Conservation (phyloP, 2,797 vertebrate species). For the Fundulus diaphanus region DNA sequence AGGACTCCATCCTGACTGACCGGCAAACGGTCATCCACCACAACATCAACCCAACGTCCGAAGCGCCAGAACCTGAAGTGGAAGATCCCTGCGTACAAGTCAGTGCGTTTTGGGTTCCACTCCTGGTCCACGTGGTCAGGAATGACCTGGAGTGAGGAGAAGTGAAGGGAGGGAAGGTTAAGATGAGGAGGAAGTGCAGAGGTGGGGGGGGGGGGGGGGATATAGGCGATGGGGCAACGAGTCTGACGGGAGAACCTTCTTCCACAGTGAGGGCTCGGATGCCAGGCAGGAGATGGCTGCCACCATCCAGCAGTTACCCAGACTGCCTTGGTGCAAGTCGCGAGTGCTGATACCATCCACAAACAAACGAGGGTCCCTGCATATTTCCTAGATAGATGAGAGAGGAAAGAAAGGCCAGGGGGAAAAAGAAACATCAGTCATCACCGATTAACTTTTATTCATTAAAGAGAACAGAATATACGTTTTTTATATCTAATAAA, state of each 20-base stretch:
- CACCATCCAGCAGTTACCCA: constrained; percentile 91
- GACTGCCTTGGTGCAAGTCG: constrained; percentile 87
- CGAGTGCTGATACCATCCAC: constrained; percentile 87
- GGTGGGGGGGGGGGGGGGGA: neutral
- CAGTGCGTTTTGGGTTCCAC: constrained; percentile 80
- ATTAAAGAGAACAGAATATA: neutral
- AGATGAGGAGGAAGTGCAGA: neutral
- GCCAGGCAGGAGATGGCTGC: constrained; percentile 87
- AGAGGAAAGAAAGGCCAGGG: neutral
- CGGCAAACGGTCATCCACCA: constrained; percentile 85
- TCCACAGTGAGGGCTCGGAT: constrained; percentile 84
- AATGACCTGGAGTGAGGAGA: constrained; percentile 78
- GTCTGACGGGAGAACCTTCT: constrained; percentile 61
- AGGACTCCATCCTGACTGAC: constrained; percentile 78
- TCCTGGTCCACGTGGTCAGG: constrained; percentile 84
- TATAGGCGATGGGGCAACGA: neutral
- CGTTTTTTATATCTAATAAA: neutral
- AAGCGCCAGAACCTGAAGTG: constrained; percentile 88
- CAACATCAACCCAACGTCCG: constrained; percentile 82
- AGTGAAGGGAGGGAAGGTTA: neutral
- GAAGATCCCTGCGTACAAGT: constrained; percentile 84
- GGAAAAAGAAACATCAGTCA: neutral
- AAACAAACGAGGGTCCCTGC: constrained; percentile 85
- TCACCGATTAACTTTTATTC: neutral
- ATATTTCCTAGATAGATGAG: constrained; percentile 77